A percentile compares a stretch with the other conserved stretches of the same genome.
Conservation (phyloP, 2,113 vertebrate species). For the Osmerus eperlanus region DNA sequence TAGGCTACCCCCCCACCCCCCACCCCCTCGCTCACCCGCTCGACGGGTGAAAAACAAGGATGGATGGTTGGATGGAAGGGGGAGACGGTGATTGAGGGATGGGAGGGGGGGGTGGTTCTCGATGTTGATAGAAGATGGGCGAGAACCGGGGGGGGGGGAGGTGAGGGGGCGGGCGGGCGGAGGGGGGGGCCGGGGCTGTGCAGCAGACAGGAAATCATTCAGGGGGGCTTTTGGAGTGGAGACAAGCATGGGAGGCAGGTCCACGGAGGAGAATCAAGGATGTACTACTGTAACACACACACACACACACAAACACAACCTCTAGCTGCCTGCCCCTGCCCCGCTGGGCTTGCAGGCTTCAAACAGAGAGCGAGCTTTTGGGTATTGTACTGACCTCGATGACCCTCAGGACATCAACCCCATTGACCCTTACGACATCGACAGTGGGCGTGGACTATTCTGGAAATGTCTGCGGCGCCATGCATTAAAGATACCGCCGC, state of each 20-base stretch:
- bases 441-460: no score
- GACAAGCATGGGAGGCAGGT: not conserved
- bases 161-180: slow-evolving; percentile 8
- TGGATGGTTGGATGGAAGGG: slow-evolving; percentile 30
- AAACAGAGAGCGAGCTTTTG: no score
- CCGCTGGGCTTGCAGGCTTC: no score
- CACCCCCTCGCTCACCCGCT: not conserved
- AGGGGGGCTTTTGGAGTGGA: not conserved
- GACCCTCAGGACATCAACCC: no score
- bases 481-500: no score
- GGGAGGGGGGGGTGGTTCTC: not conserved
- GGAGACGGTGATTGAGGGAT: slow-evolving; percentile 18
- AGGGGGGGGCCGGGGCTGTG: not conserved
- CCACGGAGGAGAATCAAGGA: not conserved
- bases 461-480: no score
- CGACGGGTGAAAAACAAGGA: not conserved
- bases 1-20: slow-evolving; percentile 17
- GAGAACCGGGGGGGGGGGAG: slow-evolving; percentile 22
- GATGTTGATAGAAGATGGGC: slow-evolving; percentile 22
- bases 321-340: no score
- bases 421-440: no score
- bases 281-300: not conserved
- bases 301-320: not conserved
- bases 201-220: slow-evolving; percentile 17
- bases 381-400: no score